Conservation (phyloP, 2,888 invertebrate genomes). For the Deroplatys truncata region DNA sequence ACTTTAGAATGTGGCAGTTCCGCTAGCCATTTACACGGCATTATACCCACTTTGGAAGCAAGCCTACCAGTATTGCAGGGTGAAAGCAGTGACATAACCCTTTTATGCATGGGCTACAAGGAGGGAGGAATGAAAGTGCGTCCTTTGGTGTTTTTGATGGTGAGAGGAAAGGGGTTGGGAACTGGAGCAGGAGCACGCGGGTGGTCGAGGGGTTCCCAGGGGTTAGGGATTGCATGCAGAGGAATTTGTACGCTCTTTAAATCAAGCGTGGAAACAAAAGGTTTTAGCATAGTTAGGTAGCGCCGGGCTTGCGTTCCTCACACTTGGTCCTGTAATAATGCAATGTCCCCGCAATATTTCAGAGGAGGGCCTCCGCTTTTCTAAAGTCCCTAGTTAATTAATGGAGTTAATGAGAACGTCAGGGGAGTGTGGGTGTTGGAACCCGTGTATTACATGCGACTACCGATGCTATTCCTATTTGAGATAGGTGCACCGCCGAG, state of each 20-base stretch:
- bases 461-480: background rate
- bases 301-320: background rate
- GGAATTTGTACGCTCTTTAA: conserved; percentile 27
- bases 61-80: background rate
- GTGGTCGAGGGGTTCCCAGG: background rate
- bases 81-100: background rate
- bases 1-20: background rate
- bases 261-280: conserved; percentile 26
- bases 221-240: background rate
- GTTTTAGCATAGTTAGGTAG: conserved; percentile 8
- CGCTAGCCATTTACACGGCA: background rate
- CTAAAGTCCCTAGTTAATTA: conserved; percentile 25
- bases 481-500: background rate
- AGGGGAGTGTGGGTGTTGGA: conserved; percentile 8
- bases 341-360: conserved; percentile 4
- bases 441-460: background rate
- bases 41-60: background rate
- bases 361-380: background rate
- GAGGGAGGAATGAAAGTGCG: background rate
- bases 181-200: background rate
- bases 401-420: conserved; percentile 30
- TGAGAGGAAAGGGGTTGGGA: background rate
- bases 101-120: background rate
- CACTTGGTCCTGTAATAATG: conserved; percentile 1
- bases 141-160: background rate